These are phyloP conservation scores for Proterorhinus semilunaris DNA, from an alignment of 2,113 vertebrate genomes.

Conservation along the genomic window DNA sequence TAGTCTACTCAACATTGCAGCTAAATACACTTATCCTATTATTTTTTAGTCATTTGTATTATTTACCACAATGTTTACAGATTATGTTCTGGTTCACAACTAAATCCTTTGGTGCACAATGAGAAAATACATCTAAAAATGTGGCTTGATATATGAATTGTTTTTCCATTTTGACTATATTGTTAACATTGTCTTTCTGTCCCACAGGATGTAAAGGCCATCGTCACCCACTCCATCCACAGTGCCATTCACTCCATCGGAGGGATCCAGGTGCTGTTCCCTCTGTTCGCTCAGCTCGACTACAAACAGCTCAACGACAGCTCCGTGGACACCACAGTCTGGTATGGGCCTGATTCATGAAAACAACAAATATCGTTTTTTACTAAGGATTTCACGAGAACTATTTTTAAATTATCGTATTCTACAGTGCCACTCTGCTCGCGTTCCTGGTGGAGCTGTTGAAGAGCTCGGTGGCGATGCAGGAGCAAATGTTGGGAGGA, in stretches of 20 bases:
- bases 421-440: slow-evolving; percentile 90
- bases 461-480: slow-evolving; percentile 99
- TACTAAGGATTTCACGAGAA: background rate
- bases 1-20: too few species aligned
- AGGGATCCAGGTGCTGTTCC: slow-evolving; percentile 98
- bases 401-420: background rate
- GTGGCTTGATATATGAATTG: too few species aligned
- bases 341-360: slow-evolving; percentile 68
- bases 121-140: too few species aligned
- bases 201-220: slow-evolving; percentile 96
- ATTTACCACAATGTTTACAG: too few species aligned
- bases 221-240: slow-evolving; percentile 99
- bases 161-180: background rate
- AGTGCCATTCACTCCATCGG: slow-evolving; percentile 99
- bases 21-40: too few species aligned
- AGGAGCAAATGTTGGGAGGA: slow-evolving; percentile 98
- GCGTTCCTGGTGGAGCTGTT: slow-evolving; percentile 97
- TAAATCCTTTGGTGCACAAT: too few species aligned
- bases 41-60: too few species aligned
- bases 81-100: too few species aligned
- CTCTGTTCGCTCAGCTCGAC: slow-evolving; percentile 96
- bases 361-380: background rate
- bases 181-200: background rate
- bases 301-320: slow-evolving; percentile 94
- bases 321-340: slow-evolving; percentile 96